Evolutionary conservation across 64 coral and sea anemone species (phyloP).

Genomic region (Montipora cactus): DNA sequence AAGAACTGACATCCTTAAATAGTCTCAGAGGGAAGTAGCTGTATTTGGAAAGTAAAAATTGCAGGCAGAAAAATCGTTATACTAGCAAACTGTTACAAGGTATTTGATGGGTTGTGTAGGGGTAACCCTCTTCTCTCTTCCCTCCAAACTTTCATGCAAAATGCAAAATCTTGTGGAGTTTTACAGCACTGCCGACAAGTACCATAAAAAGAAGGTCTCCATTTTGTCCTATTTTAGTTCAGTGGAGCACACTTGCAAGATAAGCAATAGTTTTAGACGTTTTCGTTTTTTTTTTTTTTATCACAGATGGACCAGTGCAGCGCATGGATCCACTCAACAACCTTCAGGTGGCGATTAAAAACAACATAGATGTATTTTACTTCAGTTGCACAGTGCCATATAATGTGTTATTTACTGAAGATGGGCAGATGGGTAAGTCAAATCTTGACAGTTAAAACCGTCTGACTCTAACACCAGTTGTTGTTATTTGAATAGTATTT

Average conservation of each 20-base stretch:
- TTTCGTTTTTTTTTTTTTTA: background rate
- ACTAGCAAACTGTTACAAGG: background rate
- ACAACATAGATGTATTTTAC: constrained; percentile 90
- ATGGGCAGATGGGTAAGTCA: constrained; percentile 82
- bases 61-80: too few relatives aligned
- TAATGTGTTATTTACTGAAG: constrained; percentile 77
- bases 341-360: constrained; percentile 85
- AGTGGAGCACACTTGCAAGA: background rate
- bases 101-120: background rate
- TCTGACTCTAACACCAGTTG: too few relatives aligned
- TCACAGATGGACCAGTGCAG: constrained; percentile 64
- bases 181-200: too few relatives aligned
- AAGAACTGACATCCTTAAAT: too few relatives aligned
- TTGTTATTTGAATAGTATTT: too few relatives aligned
- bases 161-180: too few relatives aligned
- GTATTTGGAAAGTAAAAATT: too few relatives aligned
- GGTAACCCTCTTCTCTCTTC: too few relatives aligned
- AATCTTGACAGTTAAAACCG: background rate
- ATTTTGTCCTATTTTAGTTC: too few relatives aligned
- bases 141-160: too few relatives aligned
- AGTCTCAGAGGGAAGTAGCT: too few relatives aligned
- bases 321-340: constrained; percentile 90
- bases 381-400: constrained; percentile 77
- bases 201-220: too few relatives aligned
- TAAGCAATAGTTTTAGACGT: background rate